These are phyloP conservation scores for Manis pentadactyla DNA, from an alignment of 2,797 vertebrate species.

Conservation along the genomic window DNA sequence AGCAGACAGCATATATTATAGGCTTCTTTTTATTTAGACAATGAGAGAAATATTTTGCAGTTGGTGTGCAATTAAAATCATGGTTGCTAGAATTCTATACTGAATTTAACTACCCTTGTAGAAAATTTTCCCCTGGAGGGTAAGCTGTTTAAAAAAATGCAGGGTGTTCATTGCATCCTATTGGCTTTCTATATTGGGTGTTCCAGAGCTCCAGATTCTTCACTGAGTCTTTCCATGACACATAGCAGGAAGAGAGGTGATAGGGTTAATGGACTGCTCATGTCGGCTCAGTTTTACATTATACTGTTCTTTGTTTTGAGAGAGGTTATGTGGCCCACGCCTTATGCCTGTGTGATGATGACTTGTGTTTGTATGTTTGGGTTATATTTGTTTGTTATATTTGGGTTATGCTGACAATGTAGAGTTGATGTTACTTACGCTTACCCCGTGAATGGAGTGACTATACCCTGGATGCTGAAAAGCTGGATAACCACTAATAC, in stretches of 20 bases:
- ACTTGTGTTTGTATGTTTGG: neutral
- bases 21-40: conserved; percentile 63
- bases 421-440: neutral
- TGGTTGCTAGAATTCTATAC: conserved; percentile 50
- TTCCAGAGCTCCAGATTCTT: neutral
- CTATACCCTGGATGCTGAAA: neutral
- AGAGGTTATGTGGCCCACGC: neutral
- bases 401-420: neutral
- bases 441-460: neutral
- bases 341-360: neutral
- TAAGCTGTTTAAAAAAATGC: conserved; percentile 27
- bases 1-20: conserved; percentile 59
- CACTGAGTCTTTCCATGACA: neutral
- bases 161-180: neutral
- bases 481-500: neutral
- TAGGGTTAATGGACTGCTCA: neutral
- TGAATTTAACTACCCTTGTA: conserved; percentile 60
- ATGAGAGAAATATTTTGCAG: conserved; percentile 69
- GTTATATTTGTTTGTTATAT: too few species aligned
- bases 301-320: neutral
- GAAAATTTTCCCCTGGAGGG: neutral
- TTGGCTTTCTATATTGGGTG: neutral
- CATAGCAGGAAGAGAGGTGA: neutral
- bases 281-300: neutral
- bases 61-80: conserved; percentile 73